Conservation (phyloP, 2,888 invertebrate genomes). For the Troides helena region DNA sequence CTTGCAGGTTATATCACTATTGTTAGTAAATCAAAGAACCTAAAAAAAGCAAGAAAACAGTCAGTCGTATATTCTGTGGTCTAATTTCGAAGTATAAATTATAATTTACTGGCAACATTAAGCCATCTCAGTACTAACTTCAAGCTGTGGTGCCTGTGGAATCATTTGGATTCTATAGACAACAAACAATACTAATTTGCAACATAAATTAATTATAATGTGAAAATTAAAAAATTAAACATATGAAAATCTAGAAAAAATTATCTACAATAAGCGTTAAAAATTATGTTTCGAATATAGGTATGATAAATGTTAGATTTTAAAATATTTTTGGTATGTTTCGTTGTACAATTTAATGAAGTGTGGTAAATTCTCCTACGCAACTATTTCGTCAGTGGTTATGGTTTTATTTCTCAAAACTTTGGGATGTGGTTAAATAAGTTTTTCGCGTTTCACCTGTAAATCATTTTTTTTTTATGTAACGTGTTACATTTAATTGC, state of each 20-base stretch:
- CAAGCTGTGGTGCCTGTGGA: too few species aligned
- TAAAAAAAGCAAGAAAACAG: not conserved
- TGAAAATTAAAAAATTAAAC: too few species aligned
- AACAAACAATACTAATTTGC: too few species aligned
- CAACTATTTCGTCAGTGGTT: not conserved
- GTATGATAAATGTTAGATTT: not conserved
- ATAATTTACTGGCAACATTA: not conserved
- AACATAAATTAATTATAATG: too few species aligned
- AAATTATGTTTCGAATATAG: too few species aligned
- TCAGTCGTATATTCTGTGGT: not conserved
- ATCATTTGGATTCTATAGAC: too few species aligned
- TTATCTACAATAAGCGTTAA: too few species aligned
- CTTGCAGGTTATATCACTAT: not conserved
- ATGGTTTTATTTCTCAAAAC: not conserved
- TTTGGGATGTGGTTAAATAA: not conserved
- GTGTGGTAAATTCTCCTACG: not conserved
- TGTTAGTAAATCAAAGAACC: too few species aligned
- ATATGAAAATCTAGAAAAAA: too few species aligned
- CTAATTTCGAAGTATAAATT: not conserved
- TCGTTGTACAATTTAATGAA: not conserved
- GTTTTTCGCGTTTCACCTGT: not conserved
- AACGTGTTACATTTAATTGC: not conserved
- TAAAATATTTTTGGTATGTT: not conserved
- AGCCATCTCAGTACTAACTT: too few species aligned
- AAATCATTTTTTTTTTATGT: not conserved